These are phyloP conservation scores for Ceratina calcarata DNA, from an alignment of 1,140 invertebrate genomes.

Conservation along the genomic window DNA sequence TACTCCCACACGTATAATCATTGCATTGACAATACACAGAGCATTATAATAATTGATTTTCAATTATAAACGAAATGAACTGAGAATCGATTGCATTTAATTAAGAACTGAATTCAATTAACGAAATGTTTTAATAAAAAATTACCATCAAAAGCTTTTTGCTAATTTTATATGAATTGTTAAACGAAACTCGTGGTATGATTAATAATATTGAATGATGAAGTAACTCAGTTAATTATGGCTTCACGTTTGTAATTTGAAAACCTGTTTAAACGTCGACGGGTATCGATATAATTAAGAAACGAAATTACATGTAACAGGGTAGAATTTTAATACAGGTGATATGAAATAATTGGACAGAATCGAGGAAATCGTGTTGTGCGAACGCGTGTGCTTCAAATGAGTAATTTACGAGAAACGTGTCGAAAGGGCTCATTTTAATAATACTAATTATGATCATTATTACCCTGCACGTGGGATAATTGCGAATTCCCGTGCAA, in stretches of 20 bases:
- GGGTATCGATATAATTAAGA: slow-evolving; percentile 3
- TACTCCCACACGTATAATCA: no score
- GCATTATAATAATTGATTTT: no score
- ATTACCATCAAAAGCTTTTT: no score
- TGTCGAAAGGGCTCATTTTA: not conserved
- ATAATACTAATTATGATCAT: slow-evolving; percentile 19
- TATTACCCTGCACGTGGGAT: not conserved
- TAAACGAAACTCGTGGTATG: no score
- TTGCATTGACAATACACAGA: no score
- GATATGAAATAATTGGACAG: slow-evolving; percentile 12
- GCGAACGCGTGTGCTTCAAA: not conserved
- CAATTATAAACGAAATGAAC: no score
- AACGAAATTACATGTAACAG: not conserved
- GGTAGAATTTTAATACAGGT: not conserved
- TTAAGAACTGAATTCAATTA: no score
- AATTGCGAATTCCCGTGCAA: no score
- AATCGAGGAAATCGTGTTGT: not conserved
- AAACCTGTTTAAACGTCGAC: not conserved
- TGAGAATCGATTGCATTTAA: no score
- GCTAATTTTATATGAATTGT: no score
- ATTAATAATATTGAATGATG: no score
- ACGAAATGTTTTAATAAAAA: no score
- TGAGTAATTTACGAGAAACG: not conserved
- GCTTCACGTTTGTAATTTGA: not conserved
- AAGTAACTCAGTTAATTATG: not conserved